Base-by-base conservation (phyloP, 2,888 invertebrate genomes). In the Cantharis lateralis region DNA sequence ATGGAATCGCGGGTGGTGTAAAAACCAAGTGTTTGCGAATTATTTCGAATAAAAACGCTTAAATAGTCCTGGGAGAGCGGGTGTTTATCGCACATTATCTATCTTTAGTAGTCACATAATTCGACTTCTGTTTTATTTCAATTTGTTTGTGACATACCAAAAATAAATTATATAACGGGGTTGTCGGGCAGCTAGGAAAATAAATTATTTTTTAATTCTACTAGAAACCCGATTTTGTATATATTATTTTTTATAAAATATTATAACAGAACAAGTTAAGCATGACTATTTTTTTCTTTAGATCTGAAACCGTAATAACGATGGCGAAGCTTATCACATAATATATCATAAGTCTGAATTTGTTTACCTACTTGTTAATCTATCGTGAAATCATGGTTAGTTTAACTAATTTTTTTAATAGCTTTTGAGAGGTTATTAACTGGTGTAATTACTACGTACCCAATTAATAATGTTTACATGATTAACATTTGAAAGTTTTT, bases 351-450 rank as follows among this genome's bases (percentile, higher is more conserved):
- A 48, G 48, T n/a, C n/a, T 5, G 48, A 48, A 48, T 48, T 48
- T 48, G 18, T 24, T 24, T 66, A 66, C 64, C 64, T 66, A 66
- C 64, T 20, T 66, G 64, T 66, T 66, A 66, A 66, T 66, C 64
- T 66, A 66, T 66, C 64, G 64, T 66, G 18, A 20, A 18, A 66
- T 66, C 64, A 20, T 66, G 13, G 18, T 66, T 63, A 63, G 11
- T 66, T 66, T 66, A 66, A 66, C 20, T 66, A 66, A 66, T 20
- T 66, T 11, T 66, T 66, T 66, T 66, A 66, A 66, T 48, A 48
- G n/a, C 7, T 48, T 32, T n/a, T 48, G 48, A 48, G 48, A n/a
- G 48, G 24, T 66, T 24, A 66, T 20, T 66, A 20, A 66, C 24
- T 66, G n/a, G 64, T n/a, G 24, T 66, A 66, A 66, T 66, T 66